Evolutionary conservation across 2,113 vertebrate genomes (phyloP), one percentile per base, ranked within the genome.

Genomic region (Megaleporinus macrocephalus): DNA sequence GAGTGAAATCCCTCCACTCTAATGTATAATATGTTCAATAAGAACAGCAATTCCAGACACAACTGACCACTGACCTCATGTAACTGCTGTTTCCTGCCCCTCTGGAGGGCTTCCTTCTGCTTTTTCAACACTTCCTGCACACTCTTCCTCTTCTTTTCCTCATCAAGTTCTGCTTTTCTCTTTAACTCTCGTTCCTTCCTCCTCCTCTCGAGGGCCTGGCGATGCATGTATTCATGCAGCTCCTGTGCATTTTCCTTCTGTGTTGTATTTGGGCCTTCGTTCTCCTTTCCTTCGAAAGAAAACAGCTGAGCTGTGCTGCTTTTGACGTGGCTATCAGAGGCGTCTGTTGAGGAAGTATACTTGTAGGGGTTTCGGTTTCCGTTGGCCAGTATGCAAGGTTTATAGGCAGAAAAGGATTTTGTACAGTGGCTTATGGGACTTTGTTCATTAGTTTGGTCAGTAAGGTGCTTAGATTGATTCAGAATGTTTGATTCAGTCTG

Each of bases 71-170:
- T 59, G 41, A 84, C 78, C 57, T 33, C 26, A 26, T 10, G 36
- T 76, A 57, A 61, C 29, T 69, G 62, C 49, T 61, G 20, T 75
- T 57, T 76, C 13, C 41, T 81, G 53, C 24, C 29, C 69, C 61
- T 26, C 14, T 70, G 68, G 13, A 85, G 59, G 2, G 26, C 78
- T 22, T 76, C 73, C 53, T 74, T 81, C 76, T 83, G 80, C 27
- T 76, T 82, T 26, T 49, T 62, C 13, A 76, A 10, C n/a, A 83
- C 71, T 47, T 82, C 66, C 30, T 85, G 65, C 14, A 85, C 26
- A 24, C 62, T 74, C 26, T n/a, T 65, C 74, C n/a, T 69, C n/a
- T 29, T 85, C 55, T 44, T 71, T 78, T 85, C 77, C n/a, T 80
- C 57, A 72, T 84, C 83, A 41, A 36, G 27, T 33, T 76, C 47